Base-by-base conservation (phyloP, 2,888 invertebrate genomes). In the Salticus scenicus region DNA sequence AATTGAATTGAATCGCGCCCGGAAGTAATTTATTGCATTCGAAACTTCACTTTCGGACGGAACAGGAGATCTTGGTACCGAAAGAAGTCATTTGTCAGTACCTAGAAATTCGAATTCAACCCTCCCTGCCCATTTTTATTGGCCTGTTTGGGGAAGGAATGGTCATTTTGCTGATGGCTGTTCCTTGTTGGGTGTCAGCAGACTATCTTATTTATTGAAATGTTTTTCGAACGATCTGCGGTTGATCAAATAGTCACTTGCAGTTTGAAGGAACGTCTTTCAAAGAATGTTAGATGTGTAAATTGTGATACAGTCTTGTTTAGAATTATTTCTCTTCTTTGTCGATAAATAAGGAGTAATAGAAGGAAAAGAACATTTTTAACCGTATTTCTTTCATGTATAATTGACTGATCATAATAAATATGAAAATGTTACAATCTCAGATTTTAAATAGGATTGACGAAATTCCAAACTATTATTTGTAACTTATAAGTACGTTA, bases 171-270 rank as follows among this genome's bases (percentile, higher is more conserved):
- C 17, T 77, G 83, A 83, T 83, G 76, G 83, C 83, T 71, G 66
- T 83, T 83, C 47, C 83, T 66, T 83, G 83, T 83, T 83, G 31
- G 30, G 64, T 83, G 83, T 83, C 83, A 83, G 28, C 72, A 41
- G 77, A 57, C 30, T 12, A 47, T 47, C 51, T 83, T 83, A 76
- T 83, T 83, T 76, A 83, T 73, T 28, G 82, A 83, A 83, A 72
- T 83, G 83, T 72, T 67, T 47, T 77, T 82, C 57, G 42, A 57
- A 71, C 57, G 83, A 76, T 83, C 76, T 83, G 83, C 67, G 83
- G 83, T 83, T 72, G 42, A 47, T 47, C 42, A 47, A 47, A 47
- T 47, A 17, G 42, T 14, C 42, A 47, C 14, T 47, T 47, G 42
- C 42, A 47, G 42, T 47, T 5, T 2, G 10, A 17, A 17, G 2